phyloP scores from a whole-genome alignment of 2,888 invertebrate genomes.

The Epiblema foenella region DNA sequence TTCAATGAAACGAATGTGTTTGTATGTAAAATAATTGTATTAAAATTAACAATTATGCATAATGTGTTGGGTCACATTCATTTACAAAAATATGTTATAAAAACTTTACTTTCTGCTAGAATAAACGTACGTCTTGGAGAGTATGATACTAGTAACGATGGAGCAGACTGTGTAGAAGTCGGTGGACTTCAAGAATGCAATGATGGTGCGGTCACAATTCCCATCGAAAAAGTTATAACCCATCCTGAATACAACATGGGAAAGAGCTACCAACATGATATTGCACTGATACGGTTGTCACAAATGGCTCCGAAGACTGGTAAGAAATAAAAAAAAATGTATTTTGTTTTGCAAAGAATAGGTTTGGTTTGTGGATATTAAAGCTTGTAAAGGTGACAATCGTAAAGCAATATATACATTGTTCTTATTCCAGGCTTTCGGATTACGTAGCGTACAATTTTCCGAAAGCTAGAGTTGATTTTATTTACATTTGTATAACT shows the following conservation, averaged over 20 bases:
- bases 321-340: not conserved
- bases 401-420: no score
- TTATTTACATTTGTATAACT: no score
- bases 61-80: no score
- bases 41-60: no score
- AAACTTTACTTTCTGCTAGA: not conserved
- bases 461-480: no score
- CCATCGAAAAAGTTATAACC: slow-evolving; percentile 20
- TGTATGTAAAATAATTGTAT: no score
- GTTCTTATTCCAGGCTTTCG: no score
- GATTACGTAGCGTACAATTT: no score
- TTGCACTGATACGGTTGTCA: slow-evolving; percentile 25
- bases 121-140: slow-evolving; percentile 20
- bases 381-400: not conserved
- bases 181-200: not conserved
- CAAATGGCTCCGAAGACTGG: slow-evolving; percentile 13
- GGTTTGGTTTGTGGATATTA: not conserved
- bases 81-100: no score
- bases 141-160: slow-evolving; percentile 18
- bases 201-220: slow-evolving; percentile 5
- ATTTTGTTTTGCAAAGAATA: no score
- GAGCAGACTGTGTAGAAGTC: slow-evolving; percentile 20
- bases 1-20: no score
- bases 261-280: not conserved
- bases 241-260: slow-evolving; percentile 11